These are phyloP conservation scores for Eristalis tenax DNA, from an alignment of 2,888 invertebrate genomes.

Conservation along the genomic window DNA sequence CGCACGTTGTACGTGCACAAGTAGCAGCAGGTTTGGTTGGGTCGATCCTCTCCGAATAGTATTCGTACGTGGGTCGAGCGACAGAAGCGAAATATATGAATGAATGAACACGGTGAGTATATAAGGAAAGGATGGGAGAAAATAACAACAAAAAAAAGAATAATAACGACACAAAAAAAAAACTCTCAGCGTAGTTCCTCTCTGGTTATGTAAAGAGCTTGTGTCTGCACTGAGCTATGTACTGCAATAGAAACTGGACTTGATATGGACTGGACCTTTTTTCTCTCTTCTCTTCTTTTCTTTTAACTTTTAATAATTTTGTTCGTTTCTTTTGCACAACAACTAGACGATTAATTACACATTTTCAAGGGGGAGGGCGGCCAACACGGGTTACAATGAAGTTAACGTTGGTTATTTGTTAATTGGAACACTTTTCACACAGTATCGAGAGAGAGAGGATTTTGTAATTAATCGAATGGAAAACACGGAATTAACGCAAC, in stretches of 20 bases:
- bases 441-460: slow-evolving; percentile 9
- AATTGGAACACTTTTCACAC: slow-evolving; percentile 50
- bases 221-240: slow-evolving; percentile 46
- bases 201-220: slow-evolving; percentile 61
- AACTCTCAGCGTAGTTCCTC: slow-evolving; percentile 59
- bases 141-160: slow-evolving; percentile 10
- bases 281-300: slow-evolving; percentile 4
- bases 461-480: slow-evolving; percentile 40
- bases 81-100: slow-evolving; percentile 62
- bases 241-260: slow-evolving; percentile 49
- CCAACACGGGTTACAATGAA: not conserved
- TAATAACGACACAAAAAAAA: slow-evolving; percentile 22
- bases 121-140: slow-evolving; percentile 40
- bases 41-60: slow-evolving; percentile 50
- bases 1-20: slow-evolving; percentile 53
- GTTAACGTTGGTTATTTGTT: slow-evolving; percentile 13
- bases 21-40: slow-evolving; percentile 45
- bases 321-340: not conserved
- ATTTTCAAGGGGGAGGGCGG: not conserved
- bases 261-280: slow-evolving; percentile 52
- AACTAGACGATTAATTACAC: slow-evolving; percentile 3
- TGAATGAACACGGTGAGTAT: slow-evolving; percentile 63
- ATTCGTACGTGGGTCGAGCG: slow-evolving; percentile 49
- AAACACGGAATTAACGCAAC: slow-evolving; percentile 49
- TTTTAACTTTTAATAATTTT: slow-evolving; percentile 4